phyloP scores from a whole-genome alignment of 1,140 invertebrate genomes.

The Rhopalosiphum maidis region DNA sequence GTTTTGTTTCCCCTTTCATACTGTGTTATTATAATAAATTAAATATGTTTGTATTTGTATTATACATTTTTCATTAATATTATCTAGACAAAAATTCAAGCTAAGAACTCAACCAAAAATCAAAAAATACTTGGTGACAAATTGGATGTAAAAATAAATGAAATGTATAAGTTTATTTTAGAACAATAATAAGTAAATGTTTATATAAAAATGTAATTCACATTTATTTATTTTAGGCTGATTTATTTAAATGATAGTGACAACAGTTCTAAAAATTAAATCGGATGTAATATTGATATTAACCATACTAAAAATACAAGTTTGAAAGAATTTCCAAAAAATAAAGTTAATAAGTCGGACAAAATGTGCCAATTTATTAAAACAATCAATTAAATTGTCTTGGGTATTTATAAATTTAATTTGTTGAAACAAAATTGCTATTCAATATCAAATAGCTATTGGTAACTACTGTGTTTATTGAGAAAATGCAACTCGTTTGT shows the following conservation, averaged over 20 bases:
- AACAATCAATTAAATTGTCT: neutral
- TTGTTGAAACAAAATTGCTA: neutral
- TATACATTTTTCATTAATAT: neutral
- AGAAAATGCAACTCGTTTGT: too few species aligned
- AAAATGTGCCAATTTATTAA: neutral
- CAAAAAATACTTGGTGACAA: neutral
- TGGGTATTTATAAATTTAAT: conserved; percentile 11
- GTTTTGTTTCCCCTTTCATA: too few species aligned
- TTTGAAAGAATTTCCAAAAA: neutral
- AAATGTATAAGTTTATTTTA: neutral
- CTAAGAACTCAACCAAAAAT: neutral
- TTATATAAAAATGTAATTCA: neutral
- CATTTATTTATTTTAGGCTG: neutral
- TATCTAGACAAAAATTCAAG: neutral
- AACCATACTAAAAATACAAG: neutral
- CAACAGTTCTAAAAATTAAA: neutral
- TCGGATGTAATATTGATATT: too few species aligned
- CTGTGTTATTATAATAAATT: too few species aligned
- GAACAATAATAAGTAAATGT: neutral
- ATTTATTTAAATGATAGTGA: neutral
- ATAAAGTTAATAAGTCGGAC: neutral
- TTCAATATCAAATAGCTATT: too few species aligned
- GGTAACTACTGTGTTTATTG: too few species aligned
- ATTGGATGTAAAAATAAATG: conserved; percentile 22
- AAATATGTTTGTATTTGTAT: neutral